Percentiles rank a stretch among this genome's conserved stretches.
These are phyloP conservation scores for Pegoplata infirma DNA, from an alignment of 2,888 invertebrate genomes.

Conservation along the genomic window DNA sequence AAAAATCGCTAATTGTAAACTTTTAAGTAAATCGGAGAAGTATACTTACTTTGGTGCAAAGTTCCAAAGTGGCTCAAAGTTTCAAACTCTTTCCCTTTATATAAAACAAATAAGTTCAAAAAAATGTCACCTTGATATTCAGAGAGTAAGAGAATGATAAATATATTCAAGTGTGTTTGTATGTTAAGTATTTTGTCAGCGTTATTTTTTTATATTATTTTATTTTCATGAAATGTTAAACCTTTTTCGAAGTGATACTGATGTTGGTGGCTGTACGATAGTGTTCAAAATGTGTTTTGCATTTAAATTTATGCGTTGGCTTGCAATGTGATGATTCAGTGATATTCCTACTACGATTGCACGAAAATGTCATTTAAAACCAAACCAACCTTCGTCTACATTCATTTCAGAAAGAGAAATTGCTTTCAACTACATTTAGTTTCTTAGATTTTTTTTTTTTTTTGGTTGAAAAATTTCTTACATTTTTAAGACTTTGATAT, in stretches of 20 bases:
- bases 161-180: conserved; percentile 22
- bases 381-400: not conserved
- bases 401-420: not conserved
- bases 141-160: conserved; percentile 32
- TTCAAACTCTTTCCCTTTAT: no score
- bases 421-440: not conserved
- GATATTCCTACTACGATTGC: conserved; percentile 35
- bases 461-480: conserved; percentile 8
- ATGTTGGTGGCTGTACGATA: conserved; percentile 49
- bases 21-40: no score
- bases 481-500: not conserved
- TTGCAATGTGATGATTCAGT: conserved; percentile 51
- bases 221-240: conserved; percentile 47
- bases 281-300: conserved; percentile 54
- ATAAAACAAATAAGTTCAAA: no score
- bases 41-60: no score
- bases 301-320: conserved; percentile 60
- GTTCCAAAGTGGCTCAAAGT: no score
- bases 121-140: no score
- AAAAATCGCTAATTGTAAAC: no score
- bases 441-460: conserved; percentile 5
- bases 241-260: conserved; percentile 53
- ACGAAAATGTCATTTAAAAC: conserved; percentile 32
- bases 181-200: not conserved
- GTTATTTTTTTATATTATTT: conserved; percentile 6